Base-by-base conservation (phyloP, 2,113 vertebrate genomes). In the Nothobranchius furzeri region DNA sequence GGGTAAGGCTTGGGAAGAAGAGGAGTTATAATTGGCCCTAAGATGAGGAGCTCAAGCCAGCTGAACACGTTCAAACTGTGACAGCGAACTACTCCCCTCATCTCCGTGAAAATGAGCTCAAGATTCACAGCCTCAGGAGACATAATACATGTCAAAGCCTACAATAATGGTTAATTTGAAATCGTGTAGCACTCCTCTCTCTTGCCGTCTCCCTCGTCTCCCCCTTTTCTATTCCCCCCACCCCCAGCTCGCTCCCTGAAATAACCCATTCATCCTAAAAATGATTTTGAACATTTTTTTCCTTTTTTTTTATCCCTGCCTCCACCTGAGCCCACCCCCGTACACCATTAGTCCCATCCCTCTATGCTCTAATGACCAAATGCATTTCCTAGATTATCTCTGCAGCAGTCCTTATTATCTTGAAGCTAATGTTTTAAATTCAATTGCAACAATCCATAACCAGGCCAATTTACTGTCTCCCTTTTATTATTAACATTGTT, bases 91-190 rank as follows among this genome's bases (percentile, higher is more conserved):
- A 87, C 84, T 88, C 79, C 79, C 79, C 80, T 83, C 82, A 87
- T 86, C 89, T 77, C 86, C 48, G 79, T 89, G 85, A 91, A 92
- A 92, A 93, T 91, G 88, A 93, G 89, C 87, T 91, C 78, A 86
- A 87, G 88, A 92, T 89, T 91, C 84, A 37, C 77, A 85, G 87
- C 89, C 89, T 79, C 82, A 14, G 89, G 89, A 90, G 86, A 87
- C 89, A 91, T 91, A 90, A 90, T 90, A 88, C 85, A 91, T 83
- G 87, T 86, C 88, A 90, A 84, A 88, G 85, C 83, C 84, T 84
- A 90, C 88, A 90, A 92, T 92, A 87, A 91, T 83, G 85, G 82
- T 92, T 92, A 87, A 92, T 92, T 88, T 89, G 89, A 92, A 91
- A 90, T 89, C 86, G 86, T 91, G 87, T 91, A 80, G 84, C 85